Evolutionary conservation across 2,113 vertebrate genomes (phyloP).

Genomic region (Thermophis baileyi): DNA sequence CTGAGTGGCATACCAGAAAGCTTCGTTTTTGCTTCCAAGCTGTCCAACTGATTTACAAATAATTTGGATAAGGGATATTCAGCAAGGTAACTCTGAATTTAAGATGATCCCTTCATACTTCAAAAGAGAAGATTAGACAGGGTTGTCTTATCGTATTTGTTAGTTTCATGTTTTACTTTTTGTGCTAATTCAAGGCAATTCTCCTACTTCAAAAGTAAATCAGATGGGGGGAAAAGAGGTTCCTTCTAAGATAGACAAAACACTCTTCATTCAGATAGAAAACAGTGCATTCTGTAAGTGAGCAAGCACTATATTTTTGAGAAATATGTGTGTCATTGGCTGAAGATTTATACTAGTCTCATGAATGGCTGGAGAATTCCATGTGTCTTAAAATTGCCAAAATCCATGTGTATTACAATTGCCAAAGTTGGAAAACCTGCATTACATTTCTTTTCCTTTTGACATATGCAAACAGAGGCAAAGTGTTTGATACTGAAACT

Average conservation of each 20-base stretch:
- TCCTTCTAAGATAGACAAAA: neutral
- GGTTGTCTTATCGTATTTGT: neutral
- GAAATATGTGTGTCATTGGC: neutral
- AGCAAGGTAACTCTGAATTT: neutral
- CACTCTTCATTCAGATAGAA: neutral
- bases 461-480: too few species aligned
- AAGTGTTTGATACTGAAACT: neutral
- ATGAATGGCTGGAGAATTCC: neutral
- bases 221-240: neutral
- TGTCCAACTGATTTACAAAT: neutral
- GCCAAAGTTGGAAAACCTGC: neutral
- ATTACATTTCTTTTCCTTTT: too few species aligned
- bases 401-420: too few species aligned
- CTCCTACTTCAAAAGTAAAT: neutral
- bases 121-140: neutral
- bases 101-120: neutral
- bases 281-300: neutral
- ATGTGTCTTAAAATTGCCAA: neutral
- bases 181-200: neutral
- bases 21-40: neutral
- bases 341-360: neutral
- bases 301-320: neutral
- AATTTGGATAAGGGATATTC: too few species aligned
- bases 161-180: neutral
- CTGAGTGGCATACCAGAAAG: neutral